Conservation (phyloP, 2,888 invertebrate species). For the Ornithoptera alexandrae region DNA sequence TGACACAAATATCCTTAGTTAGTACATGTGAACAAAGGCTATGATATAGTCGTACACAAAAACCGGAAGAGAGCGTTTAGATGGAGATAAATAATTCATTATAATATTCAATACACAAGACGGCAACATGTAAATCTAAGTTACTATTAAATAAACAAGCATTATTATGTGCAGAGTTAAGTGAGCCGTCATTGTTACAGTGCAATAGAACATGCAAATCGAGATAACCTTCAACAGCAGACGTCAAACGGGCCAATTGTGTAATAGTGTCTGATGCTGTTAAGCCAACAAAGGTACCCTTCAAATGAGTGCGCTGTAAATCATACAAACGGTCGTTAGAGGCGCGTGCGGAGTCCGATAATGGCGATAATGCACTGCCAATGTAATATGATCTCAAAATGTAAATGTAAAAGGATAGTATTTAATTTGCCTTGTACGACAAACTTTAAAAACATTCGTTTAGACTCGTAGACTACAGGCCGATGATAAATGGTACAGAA, state of each 20-base stretch:
- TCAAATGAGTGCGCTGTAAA: constrained; percentile 64
- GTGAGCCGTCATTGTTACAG: constrained; percentile 19
- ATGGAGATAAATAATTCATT: neutral
- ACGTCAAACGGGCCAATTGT: constrained; percentile 64
- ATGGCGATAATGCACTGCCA: constrained; percentile 48
- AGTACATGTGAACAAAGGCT: neutral
- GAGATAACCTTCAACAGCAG: constrained; percentile 61
- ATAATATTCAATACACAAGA: neutral
- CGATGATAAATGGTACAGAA: constrained; percentile 53
- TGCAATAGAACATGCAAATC: constrained; percentile 36
- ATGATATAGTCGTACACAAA: neutral
- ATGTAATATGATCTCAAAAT: constrained; percentile 36
- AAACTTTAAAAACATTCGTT: constrained; percentile 17
- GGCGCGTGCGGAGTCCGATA: constrained; percentile 69
- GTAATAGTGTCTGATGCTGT: constrained; percentile 59
- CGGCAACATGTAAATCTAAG: neutral
- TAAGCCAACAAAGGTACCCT: constrained; percentile 66
- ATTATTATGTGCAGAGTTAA: constrained; percentile 2
- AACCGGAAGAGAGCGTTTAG: neutral
- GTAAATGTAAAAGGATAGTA: constrained; percentile 4
- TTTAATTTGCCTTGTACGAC: constrained; percentile 10
- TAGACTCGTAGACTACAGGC: constrained; percentile 41
- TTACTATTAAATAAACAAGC: neutral
- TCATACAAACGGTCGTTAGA: constrained; percentile 68
- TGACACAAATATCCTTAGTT: neutral